Base-by-base conservation (phyloP, 2,113 vertebrate genomes). In the Polyodon spathula region DNA sequence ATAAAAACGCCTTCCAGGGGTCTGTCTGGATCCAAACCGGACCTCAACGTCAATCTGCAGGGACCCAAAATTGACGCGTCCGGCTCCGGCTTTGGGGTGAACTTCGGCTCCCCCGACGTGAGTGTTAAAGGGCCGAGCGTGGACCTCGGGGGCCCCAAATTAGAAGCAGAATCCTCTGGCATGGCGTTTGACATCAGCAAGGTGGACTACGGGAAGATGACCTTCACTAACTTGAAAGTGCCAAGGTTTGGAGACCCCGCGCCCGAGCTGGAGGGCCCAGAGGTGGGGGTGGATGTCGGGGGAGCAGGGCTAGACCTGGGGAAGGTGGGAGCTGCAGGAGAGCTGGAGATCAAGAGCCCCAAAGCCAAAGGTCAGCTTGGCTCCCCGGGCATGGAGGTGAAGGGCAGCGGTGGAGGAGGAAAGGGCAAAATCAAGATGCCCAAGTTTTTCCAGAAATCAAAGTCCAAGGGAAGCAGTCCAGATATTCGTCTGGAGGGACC, bases 341-440 rank as follows among this genome's bases (percentile, higher is more conserved):
- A 57, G 17, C 59, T 73, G 11, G 71, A 69, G 5, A 56, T 76
- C 8, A 68, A 76, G 43, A 53, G 69, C 64, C 68, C 76, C 50
- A 71, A 71, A 60, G 8, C 69, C 37, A 75, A 66, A 62, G 59
- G 46, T 40, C 68, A 84, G 9, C 60, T 70, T 0, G 73, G 69
- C 8, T 66, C 72, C 0, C 65, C 56, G 1, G 84, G 85, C 43
- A 54, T 70, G 0, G 88, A 95, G 5, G 11, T 78, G 0, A 81
- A 83, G 16, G 72, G 84, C 0, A 89, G 70, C 63, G 81, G 83
- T 54, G 64, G 64, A 66, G 64, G 64, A 66, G 71, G 88, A 52
- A 96, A 89, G 69, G 69, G 88, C 54, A 97, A 91, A 58, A 77
- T 92, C 37, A 98, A 96, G 70, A 89, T 95, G 84, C 91, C 93